These are phyloP conservation scores for Epinephelus cyanopodus DNA, from an alignment of 2,113 vertebrate genomes.

Conservation along the genomic window DNA sequence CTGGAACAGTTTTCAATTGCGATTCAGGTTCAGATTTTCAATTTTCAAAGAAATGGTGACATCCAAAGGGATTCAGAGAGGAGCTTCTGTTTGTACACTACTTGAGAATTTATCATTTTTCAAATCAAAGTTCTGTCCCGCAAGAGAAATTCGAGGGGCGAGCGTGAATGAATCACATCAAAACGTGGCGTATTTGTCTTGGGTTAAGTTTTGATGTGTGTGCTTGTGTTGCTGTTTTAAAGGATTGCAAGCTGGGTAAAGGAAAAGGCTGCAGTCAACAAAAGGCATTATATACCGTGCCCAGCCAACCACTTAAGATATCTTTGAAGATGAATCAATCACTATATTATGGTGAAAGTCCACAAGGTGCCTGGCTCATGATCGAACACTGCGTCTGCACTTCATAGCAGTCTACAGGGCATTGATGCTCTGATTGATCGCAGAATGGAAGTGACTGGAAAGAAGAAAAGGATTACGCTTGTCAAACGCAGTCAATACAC, in stretches of 20 bases:
- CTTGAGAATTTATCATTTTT: conserved; percentile 71
- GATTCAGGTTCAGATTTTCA: conserved; percentile 60
- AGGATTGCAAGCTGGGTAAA: conserved; percentile 73
- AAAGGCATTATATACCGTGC: conserved; percentile 82
- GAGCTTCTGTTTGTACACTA: conserved; percentile 40
- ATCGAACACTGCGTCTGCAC: conserved; percentile 90
- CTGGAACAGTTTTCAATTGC: conserved; percentile 53
- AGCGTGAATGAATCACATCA: conserved; percentile 72
- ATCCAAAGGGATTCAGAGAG: conserved; percentile 44
- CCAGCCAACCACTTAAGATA: conserved; percentile 85
- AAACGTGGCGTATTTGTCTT: conserved; percentile 72
- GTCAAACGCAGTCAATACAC: conserved; percentile 88
- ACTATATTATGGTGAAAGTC: conserved; percentile 92
- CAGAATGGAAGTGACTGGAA: conserved; percentile 90
- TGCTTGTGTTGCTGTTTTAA: conserved; percentile 79
- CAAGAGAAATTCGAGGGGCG: conserved; percentile 64
- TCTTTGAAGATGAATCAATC: conserved; percentile 91
- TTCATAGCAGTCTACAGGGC: conserved; percentile 89
- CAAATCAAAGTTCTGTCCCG: conserved; percentile 69
- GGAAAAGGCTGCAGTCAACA: conserved; percentile 82
- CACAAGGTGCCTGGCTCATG: conserved; percentile 85
- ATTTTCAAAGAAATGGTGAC: conserved; percentile 57
- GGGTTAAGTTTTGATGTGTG: conserved; percentile 77
- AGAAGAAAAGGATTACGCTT: conserved; percentile 92
- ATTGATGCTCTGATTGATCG: conserved; percentile 94